These are phyloP conservation scores for Apantesis nais DNA, from an alignment of 2,888 invertebrate species.

Conservation along the genomic window DNA sequence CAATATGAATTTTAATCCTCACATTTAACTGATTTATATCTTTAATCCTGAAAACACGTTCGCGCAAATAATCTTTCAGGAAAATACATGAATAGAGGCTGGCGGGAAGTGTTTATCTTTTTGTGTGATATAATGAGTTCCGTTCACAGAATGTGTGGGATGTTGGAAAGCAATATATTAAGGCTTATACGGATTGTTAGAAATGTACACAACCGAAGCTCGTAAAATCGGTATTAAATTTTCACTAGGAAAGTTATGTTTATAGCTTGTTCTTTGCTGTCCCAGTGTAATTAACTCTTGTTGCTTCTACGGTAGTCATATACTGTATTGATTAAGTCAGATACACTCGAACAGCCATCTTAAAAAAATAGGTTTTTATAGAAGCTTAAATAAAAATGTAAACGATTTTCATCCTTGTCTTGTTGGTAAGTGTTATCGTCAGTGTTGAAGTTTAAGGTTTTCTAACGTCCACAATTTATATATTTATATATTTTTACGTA, in stretches of 20 bases:
- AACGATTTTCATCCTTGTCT: background rate
- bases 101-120: slow-evolving; percentile 20
- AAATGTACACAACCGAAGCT: slow-evolving; percentile 22
- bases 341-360: background rate
- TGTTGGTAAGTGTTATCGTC: background rate
- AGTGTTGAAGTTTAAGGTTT: no score
- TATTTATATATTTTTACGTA: no score
- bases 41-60: slow-evolving; percentile 16
- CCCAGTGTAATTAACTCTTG: slow-evolving; percentile 2
- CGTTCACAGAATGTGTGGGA: slow-evolving; percentile 20
- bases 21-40: slow-evolving; percentile 21
- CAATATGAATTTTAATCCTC: background rate
- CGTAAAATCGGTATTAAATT: slow-evolving; percentile 20
- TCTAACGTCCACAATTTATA: no score
- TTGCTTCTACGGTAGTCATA: background rate
- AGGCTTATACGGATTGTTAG: slow-evolving; percentile 24
- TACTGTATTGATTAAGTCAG: background rate
- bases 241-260: slow-evolving; percentile 6
- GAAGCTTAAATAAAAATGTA: background rate
- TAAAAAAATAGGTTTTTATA: no score
- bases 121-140: slow-evolving; percentile 18
- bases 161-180: slow-evolving; percentile 21
- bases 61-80: slow-evolving; percentile 2
- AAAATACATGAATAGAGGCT: slow-evolving; percentile 10
- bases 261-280: slow-evolving; percentile 1